Percentiles rank a stretch among this genome's conserved stretches.
These are phyloP conservation scores for Nesometra sesokonis DNA, from an alignment of 35 echinoderm and acorn worm genomes.

Conservation along the genomic window DNA sequence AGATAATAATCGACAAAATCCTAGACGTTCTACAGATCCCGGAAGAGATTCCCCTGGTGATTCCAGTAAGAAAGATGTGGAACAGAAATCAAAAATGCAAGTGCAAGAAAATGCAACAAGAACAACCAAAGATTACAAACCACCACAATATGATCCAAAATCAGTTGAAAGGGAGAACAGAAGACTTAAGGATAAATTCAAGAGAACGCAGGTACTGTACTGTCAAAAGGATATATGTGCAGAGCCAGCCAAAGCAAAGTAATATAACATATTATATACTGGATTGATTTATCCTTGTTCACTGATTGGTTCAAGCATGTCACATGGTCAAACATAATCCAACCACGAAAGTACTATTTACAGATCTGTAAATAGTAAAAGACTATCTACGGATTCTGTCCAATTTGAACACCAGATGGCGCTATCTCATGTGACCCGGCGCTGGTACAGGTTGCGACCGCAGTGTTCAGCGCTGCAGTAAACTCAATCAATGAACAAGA, in stretches of 20 bases:
- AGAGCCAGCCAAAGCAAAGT: not conserved
- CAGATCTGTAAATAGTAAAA: too few relatives aligned
- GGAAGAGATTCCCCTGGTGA: not conserved
- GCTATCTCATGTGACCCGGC: too few relatives aligned
- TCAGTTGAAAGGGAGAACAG: slow-evolving; percentile 46
- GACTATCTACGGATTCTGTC: too few relatives aligned
- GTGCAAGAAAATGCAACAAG: not conserved
- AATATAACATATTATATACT: too few relatives aligned
- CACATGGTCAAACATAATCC: too few relatives aligned
- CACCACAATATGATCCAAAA: slow-evolving; percentile 13
- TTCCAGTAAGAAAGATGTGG: not conserved
- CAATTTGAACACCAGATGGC: too few relatives aligned
- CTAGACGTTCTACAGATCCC: not conserved
- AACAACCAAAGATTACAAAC: slow-evolving; percentile 13
- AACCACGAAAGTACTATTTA: too few relatives aligned
- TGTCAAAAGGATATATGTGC: too few relatives aligned
- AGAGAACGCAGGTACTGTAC: slow-evolving; percentile 37
- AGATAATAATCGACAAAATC: not conserved
- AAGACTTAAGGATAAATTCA: slow-evolving; percentile 44
- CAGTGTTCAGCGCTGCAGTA: too few relatives aligned
- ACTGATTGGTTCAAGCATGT: not conserved
- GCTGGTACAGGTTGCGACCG: too few relatives aligned
- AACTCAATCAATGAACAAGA: too few relatives aligned
- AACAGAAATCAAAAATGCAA: not conserved
- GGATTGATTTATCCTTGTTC: too few relatives aligned